Percentiles rank a stretch among this genome's conserved stretches.
These are phyloP conservation scores for Dendrolimus punctatus DNA, from an alignment of 1,140 invertebrate genomes.

Conservation along the genomic window DNA sequence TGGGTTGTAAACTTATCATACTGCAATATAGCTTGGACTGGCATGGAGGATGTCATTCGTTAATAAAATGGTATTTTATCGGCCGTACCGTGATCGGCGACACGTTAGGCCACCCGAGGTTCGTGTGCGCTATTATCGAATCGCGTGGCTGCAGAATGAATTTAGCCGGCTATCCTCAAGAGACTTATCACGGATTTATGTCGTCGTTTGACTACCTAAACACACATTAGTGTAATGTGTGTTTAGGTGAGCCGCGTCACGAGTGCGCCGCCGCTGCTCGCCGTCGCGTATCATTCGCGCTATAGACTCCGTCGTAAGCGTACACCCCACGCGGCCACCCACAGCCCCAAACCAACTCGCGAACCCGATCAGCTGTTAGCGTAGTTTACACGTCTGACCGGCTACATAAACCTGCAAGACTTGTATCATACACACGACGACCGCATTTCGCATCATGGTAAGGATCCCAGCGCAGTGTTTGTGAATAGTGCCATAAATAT, in stretches of 20 bases:
- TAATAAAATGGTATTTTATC: constrained; percentile 29
- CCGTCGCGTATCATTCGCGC: constrained; percentile 55
- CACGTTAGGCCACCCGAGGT: constrained; percentile 25
- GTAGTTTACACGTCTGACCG: constrained; percentile 25
- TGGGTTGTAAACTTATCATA: constrained; percentile 11
- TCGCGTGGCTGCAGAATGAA: constrained; percentile 51
- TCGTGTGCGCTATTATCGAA: constrained; percentile 45
- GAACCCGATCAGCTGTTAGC: constrained; percentile 56
- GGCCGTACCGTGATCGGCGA: constrained; percentile 44
- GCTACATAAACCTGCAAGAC: constrained; percentile 13
- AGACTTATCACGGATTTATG: constrained; percentile 49
- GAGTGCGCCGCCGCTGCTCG: constrained; percentile 56
- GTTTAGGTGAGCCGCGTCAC: constrained; percentile 48
- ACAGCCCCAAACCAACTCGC: constrained; percentile 27
- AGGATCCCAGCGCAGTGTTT: constrained; percentile 49
- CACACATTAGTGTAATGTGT: constrained; percentile 33
- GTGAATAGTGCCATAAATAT: constrained; percentile 37
- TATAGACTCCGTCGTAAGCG: constrained; percentile 45
- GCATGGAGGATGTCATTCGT: constrained; percentile 36
- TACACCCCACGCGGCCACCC: constrained; percentile 33
- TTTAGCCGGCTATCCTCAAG: constrained; percentile 49
- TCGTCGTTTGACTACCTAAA: constrained; percentile 9
- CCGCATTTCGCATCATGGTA: constrained; percentile 47
- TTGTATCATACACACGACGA: constrained; percentile 24
- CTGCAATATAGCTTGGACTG: constrained; percentile 7